Evolutionary conservation across 2,797 vertebrate genomes (phyloP), one percentile per base, ranked within the genome.

Genomic region (Graptemys geographica): DNA sequence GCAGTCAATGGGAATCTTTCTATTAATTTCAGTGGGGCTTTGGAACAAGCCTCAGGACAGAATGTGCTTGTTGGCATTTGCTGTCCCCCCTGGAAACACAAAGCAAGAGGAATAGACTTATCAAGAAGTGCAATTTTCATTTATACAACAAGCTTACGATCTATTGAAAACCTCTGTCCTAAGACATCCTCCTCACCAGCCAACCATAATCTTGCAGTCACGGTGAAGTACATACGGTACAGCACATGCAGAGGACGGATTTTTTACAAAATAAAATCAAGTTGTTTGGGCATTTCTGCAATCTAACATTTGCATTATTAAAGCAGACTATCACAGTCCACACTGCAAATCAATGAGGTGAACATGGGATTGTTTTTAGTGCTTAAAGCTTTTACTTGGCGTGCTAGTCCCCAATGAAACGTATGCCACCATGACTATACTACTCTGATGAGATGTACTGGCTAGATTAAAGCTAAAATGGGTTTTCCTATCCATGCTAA

Each of bases 301-400:
- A 89, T 41, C 91, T 94, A 89, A 93, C 91, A 94, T 96, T 96
- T 95, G 92, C 96, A 91, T 97, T 97, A 95, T 96, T 97, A 96
- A 93, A 96, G 95, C 91, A 94, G 89, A 95, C 90, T 89, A 97
- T 96, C 96, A 88, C 96, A 41, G 93, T 87, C 87, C 91, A 96
- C 95, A n/a, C 55, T 96, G 91, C 94, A 97, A 96, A 97, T 96
- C 97, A 97, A 96, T 97, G 97, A 84, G 88, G 95, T 3, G 92
- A 96, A 95, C 88, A 94, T 83, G 93, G 96, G 96, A 83, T 92
- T 0, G 7, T 81, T 95, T 72, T 0, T 82, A 94, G 96, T 92
- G 88, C 95, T 96, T 95, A 95, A 87, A 97, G 90, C 33, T 69
- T 19, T 16, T 37, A 21, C 65, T 37, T 21, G 33, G 16, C 4